Conservation (phyloP, 2,797 vertebrate genomes). For the Sebastes alutus region DNA sequence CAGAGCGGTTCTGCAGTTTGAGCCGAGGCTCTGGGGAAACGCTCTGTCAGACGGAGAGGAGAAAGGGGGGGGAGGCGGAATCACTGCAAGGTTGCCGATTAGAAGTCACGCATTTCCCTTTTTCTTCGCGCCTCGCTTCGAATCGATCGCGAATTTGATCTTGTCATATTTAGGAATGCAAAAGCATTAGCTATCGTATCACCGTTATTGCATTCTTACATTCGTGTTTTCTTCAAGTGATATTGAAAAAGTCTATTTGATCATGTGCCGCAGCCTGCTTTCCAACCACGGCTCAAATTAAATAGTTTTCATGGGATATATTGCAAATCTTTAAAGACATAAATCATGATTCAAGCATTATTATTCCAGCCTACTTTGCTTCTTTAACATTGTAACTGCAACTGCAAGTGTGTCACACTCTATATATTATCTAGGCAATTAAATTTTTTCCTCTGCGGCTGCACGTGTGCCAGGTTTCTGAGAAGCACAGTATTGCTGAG, state of each 20-base stretch:
- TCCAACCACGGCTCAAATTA: background rate
- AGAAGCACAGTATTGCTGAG: constrained; percentile 7
- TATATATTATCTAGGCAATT: constrained; percentile 32
- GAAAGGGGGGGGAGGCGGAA: constrained; percentile 6
- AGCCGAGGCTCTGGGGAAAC: constrained; percentile 71
- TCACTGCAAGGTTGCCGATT: constrained; percentile 60
- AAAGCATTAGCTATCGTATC: background rate
- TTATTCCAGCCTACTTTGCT: constrained; percentile 19
- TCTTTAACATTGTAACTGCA: constrained; percentile 23
- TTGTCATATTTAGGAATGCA: constrained; percentile 41
- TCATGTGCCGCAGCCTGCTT: background rate
- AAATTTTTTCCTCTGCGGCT: constrained; percentile 18
- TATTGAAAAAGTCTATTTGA: constrained; percentile 20
- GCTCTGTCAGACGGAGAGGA: constrained; percentile 56
- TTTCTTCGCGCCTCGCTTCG: constrained; percentile 17
- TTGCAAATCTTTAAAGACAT: constrained; percentile 25
- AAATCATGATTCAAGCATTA: constrained; percentile 45
- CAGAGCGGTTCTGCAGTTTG: constrained; percentile 65
- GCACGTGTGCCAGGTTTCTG: constrained; percentile 38
- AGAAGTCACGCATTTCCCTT: constrained; percentile 39
- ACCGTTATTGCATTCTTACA: background rate
- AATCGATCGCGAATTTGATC: constrained; percentile 49
- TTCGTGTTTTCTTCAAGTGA: constrained; percentile 23
- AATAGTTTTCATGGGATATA: constrained; percentile 39
- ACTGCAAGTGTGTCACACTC: constrained; percentile 22